Evolutionary conservation across 2,888 invertebrate genomes (phyloP).

Genomic region (Steinernema hermaphroditum): DNA sequence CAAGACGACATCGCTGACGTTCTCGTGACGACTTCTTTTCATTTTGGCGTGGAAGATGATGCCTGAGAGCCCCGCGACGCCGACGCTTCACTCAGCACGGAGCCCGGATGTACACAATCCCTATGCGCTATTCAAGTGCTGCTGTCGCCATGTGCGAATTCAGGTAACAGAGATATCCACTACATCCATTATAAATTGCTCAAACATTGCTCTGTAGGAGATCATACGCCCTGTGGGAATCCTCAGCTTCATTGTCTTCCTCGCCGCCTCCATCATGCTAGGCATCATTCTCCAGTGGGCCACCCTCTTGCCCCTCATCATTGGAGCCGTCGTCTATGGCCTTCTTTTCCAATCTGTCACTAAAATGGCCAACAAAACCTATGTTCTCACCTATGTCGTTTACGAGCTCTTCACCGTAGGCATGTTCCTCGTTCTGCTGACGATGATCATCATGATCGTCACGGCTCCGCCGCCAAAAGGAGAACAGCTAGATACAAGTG

Average conservation of each 20-base stretch:
- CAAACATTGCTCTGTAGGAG: neutral
- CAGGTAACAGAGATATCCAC: too few relatives aligned
- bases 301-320: neutral
- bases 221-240: neutral
- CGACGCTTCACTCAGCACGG: neutral
- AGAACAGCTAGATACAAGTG: too few relatives aligned
- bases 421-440: neutral
- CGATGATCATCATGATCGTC: neutral
- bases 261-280: neutral
- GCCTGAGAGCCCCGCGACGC: neutral
- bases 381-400: neutral
- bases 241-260: conserved; percentile 3
- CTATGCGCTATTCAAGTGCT: neutral
- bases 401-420: neutral
- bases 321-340: neutral
- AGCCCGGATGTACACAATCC: neutral
- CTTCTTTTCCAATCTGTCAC: neutral
- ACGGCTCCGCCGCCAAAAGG: neutral
- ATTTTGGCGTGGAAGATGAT: neutral
- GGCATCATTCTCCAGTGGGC: neutral
- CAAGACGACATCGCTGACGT: neutral
- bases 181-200: too few relatives aligned
- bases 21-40: too few relatives aligned
- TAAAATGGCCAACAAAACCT: neutral
- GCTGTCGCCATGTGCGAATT: neutral